These are phyloP conservation scores for Hirundichthys speculiger DNA, from an alignment of 2,113 vertebrate species.

Conservation along the genomic window DNA sequence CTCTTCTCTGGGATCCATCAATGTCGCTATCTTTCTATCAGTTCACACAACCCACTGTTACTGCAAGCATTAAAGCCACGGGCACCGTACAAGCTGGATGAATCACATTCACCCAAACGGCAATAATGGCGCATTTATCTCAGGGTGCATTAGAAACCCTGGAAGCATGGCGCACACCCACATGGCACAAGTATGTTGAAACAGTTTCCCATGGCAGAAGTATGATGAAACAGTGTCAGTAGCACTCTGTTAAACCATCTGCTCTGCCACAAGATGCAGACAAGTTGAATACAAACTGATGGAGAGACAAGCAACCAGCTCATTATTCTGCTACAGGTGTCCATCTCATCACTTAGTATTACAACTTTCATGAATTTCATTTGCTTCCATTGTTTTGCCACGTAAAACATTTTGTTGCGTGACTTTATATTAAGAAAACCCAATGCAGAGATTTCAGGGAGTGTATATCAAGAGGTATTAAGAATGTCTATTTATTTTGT, in stretches of 20 bases:
- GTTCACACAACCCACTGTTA: conserved; percentile 42
- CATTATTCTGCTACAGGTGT: conserved; percentile 6
- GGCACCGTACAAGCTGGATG: conserved; percentile 48
- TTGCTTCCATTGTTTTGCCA: too few relatives aligned
- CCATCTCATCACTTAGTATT: neutral
- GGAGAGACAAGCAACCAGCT: conserved; percentile 10
- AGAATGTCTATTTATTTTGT: too few relatives aligned
- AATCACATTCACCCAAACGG: conserved; percentile 62
- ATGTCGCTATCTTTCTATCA: conserved; percentile 37
- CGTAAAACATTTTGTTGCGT: too few relatives aligned
- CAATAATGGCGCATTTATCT: conserved; percentile 68
- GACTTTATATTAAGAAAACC: neutral
- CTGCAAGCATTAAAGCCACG: conserved; percentile 50
- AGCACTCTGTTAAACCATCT: conserved; percentile 63
- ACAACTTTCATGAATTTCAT: neutral
- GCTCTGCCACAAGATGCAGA: conserved; percentile 49
- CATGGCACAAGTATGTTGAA: conserved; percentile 48
- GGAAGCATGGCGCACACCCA: conserved; percentile 53
- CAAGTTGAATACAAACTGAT: conserved; percentile 32
- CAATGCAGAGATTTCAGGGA: neutral
- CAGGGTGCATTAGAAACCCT: conserved; percentile 65
- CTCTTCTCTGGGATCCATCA: conserved; percentile 60
- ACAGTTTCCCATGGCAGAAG: conserved; percentile 49
- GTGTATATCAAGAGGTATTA: neutral
- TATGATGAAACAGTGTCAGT: conserved; percentile 60